Evolutionary conservation across 92 coral and sea anemone species (phyloP).

Genomic region (Bergia sp.): DNA sequence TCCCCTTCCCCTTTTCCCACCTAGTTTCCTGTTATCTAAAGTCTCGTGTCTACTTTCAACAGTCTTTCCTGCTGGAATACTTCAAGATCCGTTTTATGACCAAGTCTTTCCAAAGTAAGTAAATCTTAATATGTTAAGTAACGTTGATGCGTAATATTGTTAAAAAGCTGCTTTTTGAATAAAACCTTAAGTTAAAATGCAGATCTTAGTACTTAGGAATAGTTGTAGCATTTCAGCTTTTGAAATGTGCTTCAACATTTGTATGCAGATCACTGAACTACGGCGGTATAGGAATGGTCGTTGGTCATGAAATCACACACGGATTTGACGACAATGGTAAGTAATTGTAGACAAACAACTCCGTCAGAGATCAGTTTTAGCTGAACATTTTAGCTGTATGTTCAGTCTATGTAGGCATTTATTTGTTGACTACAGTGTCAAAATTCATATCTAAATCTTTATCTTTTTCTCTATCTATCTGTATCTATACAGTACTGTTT

Average conservation of each 20-base stretch:
- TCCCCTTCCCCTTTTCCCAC: neutral
- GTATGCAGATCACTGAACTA: constrained; percentile 82
- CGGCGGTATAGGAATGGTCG: constrained; percentile 97
- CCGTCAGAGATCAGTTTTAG: neutral
- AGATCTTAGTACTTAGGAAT: no score
- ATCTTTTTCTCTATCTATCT: no score
- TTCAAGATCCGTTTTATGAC: constrained; percentile 88
- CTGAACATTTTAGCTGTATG: neutral
- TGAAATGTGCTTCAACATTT: neutral
- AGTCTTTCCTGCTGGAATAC: constrained; percentile 97
- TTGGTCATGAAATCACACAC: constrained; percentile 97
- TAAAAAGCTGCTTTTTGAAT: no score
- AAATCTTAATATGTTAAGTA: neutral
- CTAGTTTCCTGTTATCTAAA: neutral
- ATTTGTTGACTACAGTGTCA: no score
- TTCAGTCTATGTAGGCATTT: no score
- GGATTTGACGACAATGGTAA: constrained; percentile 98
- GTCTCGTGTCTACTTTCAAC: neutral
- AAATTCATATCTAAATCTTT: no score
- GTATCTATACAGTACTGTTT: no score
- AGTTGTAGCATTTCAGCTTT: no score
- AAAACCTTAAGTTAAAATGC: no score
- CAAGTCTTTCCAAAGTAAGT: constrained; percentile 82
- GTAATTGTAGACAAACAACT: neutral
- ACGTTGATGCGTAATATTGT: neutral